Base-by-base conservation (phyloP, 2,888 invertebrate species). In the Tiliacea citrago region DNA sequence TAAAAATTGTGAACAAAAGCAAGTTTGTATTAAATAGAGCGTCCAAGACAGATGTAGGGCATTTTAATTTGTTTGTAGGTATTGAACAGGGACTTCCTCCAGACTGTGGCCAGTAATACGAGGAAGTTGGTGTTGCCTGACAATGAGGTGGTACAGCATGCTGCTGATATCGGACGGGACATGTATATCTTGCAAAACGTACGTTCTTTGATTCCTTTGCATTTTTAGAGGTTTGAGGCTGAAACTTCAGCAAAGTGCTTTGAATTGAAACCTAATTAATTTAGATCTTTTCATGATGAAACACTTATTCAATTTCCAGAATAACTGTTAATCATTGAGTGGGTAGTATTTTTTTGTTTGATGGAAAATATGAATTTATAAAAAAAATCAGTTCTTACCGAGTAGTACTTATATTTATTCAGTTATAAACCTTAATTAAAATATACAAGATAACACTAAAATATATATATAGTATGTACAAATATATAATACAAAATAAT, bases 101-200 rank as follows among this genome's bases (percentile, higher is more conserved):
- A 96, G 90, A 96, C 96, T 2, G 92, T 96, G 29, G 95, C 96
- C 4, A 91, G 93, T 29, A 94, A 93, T 76, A 92, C 94, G 3
- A 93, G 93, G 74, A 94, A 92, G 62, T 92, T 96, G 84, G 93
- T 96, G 2, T 76, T 96, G 71, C 96, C 97, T 4, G 94, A 95
- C 79, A 94, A 96, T 79, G 96, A 96, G 86, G 92, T 95, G 2
- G 94, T 96, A 0, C 95, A 96, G 75, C 96, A 96, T 73, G 94
- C 95, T 0, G 96, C 94, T 0, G 96, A 97, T 81, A 96, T 96
- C 47, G 94, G 95, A 53, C 92, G 96, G 24, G 95, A 96, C 66
- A 96, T 97, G 95, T 96, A 96, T 81, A 95, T 97, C 73, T 82
- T 97, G 73, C 94, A 95, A 81, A 95, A 92, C 90, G 96, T 95